Evolutionary conservation across 1,140 invertebrate genomes (phyloP).

Genomic region (Philotrypesis tridentata): DNA sequence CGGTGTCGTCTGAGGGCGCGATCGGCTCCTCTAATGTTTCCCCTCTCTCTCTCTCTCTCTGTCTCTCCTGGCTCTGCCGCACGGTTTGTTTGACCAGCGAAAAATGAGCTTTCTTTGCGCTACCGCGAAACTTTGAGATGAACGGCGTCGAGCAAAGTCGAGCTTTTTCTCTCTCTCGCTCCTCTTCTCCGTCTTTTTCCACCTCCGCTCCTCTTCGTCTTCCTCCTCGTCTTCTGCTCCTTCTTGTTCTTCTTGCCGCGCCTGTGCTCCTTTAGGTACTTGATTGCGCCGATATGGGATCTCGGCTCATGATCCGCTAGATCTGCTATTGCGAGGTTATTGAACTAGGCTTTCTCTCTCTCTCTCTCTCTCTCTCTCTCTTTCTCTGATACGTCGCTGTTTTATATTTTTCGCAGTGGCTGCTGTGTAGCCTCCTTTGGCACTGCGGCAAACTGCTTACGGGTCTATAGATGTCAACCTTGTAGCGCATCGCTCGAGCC

Average conservation of each 20-base stretch:
- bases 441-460: background rate
- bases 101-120: constrained; percentile 43
- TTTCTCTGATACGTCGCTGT: background rate
- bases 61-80: no score
- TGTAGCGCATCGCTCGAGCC: no score
- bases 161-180: background rate
- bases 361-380: no score
- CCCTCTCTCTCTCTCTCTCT: background rate
- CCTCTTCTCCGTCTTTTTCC: background rate
- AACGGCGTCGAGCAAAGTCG: background rate
- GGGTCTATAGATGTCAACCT: background rate
- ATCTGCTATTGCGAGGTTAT: background rate
- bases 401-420: background rate
- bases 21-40: constrained; percentile 24
- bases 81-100: constrained; percentile 16
- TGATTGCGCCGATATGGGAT: background rate
- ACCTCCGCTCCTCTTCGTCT: background rate
- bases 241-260: background rate
- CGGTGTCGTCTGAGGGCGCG: background rate
- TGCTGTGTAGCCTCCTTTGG: background rate
- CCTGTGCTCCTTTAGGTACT: background rate
- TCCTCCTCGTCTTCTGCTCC: background rate
- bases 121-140: constrained; percentile 30
- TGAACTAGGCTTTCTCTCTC: background rate
- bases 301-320: background rate